Evolutionary conservation across 2,113 vertebrate species (phyloP).

Genomic region (Oncorhynchus masou): DNA sequence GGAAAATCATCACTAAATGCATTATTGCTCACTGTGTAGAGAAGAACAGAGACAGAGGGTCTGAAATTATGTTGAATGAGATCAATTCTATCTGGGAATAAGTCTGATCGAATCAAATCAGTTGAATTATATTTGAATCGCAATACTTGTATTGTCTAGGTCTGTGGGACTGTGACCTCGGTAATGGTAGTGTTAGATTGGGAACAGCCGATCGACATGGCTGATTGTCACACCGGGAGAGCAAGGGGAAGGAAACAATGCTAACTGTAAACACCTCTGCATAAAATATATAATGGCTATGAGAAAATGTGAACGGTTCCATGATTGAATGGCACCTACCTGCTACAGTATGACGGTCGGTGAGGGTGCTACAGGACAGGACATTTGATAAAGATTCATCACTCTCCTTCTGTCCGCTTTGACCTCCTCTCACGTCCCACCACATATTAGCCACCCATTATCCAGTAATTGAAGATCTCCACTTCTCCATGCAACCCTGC

Average conservation of each 20-base stretch:
- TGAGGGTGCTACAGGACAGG: conserved; percentile 49
- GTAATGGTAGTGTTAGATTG: background rate
- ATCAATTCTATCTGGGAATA: background rate
- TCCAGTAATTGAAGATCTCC: conserved; percentile 70
- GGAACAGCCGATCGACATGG: background rate
- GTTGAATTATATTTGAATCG: conserved; percentile 16
- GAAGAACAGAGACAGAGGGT: background rate
- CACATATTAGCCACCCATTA: conserved; percentile 72
- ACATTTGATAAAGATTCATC: conserved; percentile 71
- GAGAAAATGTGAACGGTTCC: conserved; percentile 14
- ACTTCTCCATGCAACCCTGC: conserved; percentile 62
- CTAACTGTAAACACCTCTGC: background rate
- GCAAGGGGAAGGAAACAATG: background rate
- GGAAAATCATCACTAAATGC: conserved; percentile 49
- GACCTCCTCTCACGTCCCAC: conserved; percentile 72
- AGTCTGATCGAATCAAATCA: conserved; percentile 33
- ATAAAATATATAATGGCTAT: background rate
- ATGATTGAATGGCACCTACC: conserved; percentile 49
- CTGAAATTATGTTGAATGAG: background rate
- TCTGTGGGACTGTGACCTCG: no score
- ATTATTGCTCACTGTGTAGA: conserved; percentile 31
- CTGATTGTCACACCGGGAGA: background rate
- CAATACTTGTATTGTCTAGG: background rate
- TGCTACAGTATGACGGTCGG: conserved; percentile 31
- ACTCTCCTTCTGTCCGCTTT: conserved; percentile 69